phyloP scores from a whole-genome alignment of 2,113 vertebrate species.

The Nesoenas mayeri region DNA sequence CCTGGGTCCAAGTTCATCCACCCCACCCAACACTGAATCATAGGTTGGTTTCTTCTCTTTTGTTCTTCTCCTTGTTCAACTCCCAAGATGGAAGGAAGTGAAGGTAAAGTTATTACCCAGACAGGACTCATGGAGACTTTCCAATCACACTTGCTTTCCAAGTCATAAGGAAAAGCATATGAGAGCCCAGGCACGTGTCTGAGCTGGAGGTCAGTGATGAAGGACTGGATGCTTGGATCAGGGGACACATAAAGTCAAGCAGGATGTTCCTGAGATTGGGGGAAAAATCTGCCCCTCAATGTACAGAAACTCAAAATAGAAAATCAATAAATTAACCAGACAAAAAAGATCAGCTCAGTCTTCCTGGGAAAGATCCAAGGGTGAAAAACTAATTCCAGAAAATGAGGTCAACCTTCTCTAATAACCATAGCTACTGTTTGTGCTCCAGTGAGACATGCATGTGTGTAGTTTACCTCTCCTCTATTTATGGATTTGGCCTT shows the following conservation, averaged over 20 bases:
- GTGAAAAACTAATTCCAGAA: constrained; percentile 58
- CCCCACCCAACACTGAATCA: rapidly evolving
- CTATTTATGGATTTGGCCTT: constrained; percentile 65
- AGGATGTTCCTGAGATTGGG: background rate
- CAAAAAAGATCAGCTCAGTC: constrained; percentile 4
- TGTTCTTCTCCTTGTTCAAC: background rate
- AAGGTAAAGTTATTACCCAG: background rate
- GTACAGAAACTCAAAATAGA: constrained; percentile 19
- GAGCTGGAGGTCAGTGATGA: background rate
- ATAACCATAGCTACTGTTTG: constrained; percentile 64
- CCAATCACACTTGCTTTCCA: background rate
- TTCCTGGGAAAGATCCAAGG: constrained; percentile 63
- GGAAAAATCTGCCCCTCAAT: background rate
- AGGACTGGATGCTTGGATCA: background rate
- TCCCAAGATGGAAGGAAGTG: background rate
- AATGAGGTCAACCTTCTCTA: constrained; percentile 60
- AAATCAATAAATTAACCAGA: constrained; percentile 49
- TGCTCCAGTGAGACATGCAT: constrained; percentile 19
- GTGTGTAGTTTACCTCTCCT: constrained; percentile 49
- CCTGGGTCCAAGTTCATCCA: background rate
- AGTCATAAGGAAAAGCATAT: background rate
- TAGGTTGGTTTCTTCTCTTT: background rate
- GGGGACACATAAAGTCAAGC: background rate
- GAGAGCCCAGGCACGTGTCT: background rate
- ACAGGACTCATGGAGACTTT: background rate